Percentiles rank a stretch among this genome's conserved stretches.
phyloP scores from a whole-genome alignment of 2,888 invertebrate species.

The Pseudeuparius sepicola region DNA sequence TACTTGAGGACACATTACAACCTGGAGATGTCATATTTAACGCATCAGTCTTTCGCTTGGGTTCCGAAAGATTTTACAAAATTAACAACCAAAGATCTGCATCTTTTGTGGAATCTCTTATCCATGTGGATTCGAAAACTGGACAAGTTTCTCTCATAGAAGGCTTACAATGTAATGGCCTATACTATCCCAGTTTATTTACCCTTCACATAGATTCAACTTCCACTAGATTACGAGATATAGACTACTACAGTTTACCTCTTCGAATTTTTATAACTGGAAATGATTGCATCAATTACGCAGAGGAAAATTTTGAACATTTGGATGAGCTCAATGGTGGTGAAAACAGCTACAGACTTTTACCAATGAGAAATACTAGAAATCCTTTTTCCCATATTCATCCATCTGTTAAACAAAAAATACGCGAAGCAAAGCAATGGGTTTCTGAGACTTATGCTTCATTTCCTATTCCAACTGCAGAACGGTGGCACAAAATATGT shows the following conservation, averaged over 20 bases:
- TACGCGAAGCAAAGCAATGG: slow-evolving; percentile 74
- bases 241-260: slow-evolving; percentile 75
- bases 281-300: slow-evolving; percentile 55
- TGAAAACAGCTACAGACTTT: slow-evolving; percentile 24
- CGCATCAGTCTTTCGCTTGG: slow-evolving; percentile 69
- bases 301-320: slow-evolving; percentile 43
- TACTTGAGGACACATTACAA: slow-evolving; percentile 38
- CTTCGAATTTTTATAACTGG: slow-evolving; percentile 67
- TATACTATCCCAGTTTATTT: slow-evolving; percentile 75
- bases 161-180: slow-evolving; percentile 65
- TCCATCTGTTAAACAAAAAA: slow-evolving; percentile 53
- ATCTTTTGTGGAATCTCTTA: slow-evolving; percentile 68
- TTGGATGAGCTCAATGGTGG: slow-evolving; percentile 32
- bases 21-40: slow-evolving; percentile 64
- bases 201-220: slow-evolving; percentile 81
- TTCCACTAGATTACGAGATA: slow-evolving; percentile 64
- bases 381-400: slow-evolving; percentile 40
- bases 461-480: slow-evolving; percentile 74
- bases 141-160: slow-evolving; percentile 67
- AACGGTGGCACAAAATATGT: slow-evolving; percentile 73
- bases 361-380: slow-evolving; percentile 20
- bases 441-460: slow-evolving; percentile 79
- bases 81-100: slow-evolving; percentile 75
- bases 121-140: slow-evolving; percentile 62
- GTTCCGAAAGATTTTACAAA: slow-evolving; percentile 68